Percentiles rank a stretch among this genome's conserved stretches.
Evolutionary conservation across 2,113 vertebrate species (phyloP).

Genomic region (Oncorhynchus clarkii): DNA sequence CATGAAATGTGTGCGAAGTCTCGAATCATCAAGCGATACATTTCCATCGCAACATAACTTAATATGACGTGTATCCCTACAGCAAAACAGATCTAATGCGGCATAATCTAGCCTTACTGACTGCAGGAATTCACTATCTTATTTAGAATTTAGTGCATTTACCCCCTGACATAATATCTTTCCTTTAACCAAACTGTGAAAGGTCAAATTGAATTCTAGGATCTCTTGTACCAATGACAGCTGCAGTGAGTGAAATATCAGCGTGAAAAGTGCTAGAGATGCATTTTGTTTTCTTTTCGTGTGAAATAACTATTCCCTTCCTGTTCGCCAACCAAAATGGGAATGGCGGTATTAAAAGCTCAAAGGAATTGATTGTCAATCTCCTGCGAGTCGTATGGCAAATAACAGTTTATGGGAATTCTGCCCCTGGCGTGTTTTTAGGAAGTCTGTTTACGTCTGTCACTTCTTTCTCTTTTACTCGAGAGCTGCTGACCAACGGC

Average conservation of each 20-base stretch:
- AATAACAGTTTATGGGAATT: slow-evolving; percentile 17
- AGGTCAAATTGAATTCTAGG: slow-evolving; percentile 63
- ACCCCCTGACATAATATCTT: slow-evolving; percentile 59
- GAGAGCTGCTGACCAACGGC: slow-evolving; percentile 14
- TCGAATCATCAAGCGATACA: slow-evolving; percentile 47
- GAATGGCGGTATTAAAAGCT: slow-evolving; percentile 50
- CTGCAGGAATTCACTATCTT: slow-evolving; percentile 55
- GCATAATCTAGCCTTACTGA: slow-evolving; percentile 53
- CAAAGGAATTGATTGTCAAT: slow-evolving; percentile 51
- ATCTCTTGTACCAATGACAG: slow-evolving; percentile 60
- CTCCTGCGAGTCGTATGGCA: slow-evolving; percentile 28
- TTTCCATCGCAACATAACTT: slow-evolving; percentile 56
- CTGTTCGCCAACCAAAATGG: slow-evolving; percentile 44
- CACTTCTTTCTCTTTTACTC: slow-evolving; percentile 7
- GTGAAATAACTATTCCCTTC: slow-evolving; percentile 49
- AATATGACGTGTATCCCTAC: slow-evolving; percentile 67
- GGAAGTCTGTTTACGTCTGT: slow-evolving; percentile 28
- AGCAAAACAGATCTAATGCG: slow-evolving; percentile 60
- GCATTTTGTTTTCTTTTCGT: slow-evolving; percentile 49
- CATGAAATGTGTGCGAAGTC: slow-evolving; percentile 54
- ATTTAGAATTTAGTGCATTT: slow-evolving; percentile 59
- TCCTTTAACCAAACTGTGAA: slow-evolving; percentile 61
- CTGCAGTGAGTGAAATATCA: slow-evolving; percentile 48
- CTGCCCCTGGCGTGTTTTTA: slow-evolving; percentile 14
- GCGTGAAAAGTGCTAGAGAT: slow-evolving; percentile 54